Percentiles rank a stretch among this genome's conserved stretches.
Evolutionary conservation across 1,140 invertebrate species (phyloP).

Genomic region (Thaumetopoea pityocampa): DNA sequence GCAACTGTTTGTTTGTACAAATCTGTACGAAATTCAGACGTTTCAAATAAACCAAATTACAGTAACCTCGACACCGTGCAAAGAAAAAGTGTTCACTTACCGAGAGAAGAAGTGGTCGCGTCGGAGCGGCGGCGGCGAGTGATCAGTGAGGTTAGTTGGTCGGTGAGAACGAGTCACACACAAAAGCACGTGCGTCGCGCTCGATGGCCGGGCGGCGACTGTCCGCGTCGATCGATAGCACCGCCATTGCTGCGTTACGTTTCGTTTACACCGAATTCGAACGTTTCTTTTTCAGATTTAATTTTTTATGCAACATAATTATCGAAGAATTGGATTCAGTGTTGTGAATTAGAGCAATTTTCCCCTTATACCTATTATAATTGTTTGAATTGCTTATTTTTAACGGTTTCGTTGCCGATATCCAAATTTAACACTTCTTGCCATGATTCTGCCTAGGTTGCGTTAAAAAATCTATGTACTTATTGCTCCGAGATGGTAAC

Average conservation of each 20-base stretch:
- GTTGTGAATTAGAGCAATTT: not conserved
- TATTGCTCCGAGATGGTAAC: too few relatives aligned
- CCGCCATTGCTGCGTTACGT: conserved; percentile 58
- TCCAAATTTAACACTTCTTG: too few relatives aligned
- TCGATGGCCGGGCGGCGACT: conserved; percentile 56
- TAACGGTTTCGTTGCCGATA: not conserved
- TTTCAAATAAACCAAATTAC: too few relatives aligned
- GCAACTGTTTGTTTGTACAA: too few relatives aligned
- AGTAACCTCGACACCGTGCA: not conserved
- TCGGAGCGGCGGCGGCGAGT: conserved; percentile 8
- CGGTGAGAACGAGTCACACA: not conserved
- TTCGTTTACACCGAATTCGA: conserved; percentile 46
- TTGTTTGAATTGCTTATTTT: not conserved
- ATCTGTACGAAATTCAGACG: too few relatives aligned
- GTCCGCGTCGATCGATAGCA: conserved; percentile 60
- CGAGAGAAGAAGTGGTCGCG: not conserved
- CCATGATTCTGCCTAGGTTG: too few relatives aligned
- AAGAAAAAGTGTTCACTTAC: conserved; percentile 6
- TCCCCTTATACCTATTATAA: too few relatives aligned
- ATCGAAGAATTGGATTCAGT: not conserved
- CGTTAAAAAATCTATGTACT: too few relatives aligned
- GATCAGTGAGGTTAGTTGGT: conserved; percentile 12
- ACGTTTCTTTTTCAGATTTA: conserved; percentile 11
- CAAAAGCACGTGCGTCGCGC: conserved; percentile 37
- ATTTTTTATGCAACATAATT: conserved; percentile 11